Conservation (phyloP, 1,140 invertebrate genomes). For the Aphaenogaster ashmeadi region DNA sequence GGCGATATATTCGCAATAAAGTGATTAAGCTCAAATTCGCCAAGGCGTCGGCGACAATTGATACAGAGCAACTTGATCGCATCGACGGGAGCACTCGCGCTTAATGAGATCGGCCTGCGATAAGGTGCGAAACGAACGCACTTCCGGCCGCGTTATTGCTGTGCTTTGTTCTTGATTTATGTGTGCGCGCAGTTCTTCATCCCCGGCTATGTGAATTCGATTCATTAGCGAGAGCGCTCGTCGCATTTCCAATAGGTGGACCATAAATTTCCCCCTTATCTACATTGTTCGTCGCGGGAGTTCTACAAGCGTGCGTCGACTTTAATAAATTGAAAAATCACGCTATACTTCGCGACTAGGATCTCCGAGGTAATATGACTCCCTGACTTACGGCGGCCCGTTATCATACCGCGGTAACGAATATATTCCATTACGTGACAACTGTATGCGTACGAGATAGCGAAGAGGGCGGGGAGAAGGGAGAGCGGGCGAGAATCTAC, state of each 20-base stretch:
- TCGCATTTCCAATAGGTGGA: constrained; percentile 60
- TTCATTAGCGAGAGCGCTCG: constrained; percentile 57
- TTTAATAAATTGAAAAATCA: constrained; percentile 71
- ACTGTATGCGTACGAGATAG: constrained; percentile 54
- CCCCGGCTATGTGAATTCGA: constrained; percentile 44
- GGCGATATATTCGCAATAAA: constrained; percentile 64
- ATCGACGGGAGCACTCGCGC: constrained; percentile 78
- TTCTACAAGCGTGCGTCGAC: constrained; percentile 37
- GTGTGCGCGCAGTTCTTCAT: constrained; percentile 30
- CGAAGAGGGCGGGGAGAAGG: background rate
- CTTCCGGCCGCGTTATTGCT: constrained; percentile 55
- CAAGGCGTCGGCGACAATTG: constrained; percentile 75
- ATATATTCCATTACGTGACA: constrained; percentile 62
- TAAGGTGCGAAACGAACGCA: constrained; percentile 57
- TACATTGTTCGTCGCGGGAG: constrained; percentile 49
- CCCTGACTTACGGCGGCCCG: constrained; percentile 56
- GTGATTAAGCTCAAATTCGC: constrained; percentile 66
- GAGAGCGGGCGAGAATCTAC: constrained; percentile 36
- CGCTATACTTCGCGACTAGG: constrained; percentile 54
- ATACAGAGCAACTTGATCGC: constrained; percentile 77
- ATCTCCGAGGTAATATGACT: constrained; percentile 58
- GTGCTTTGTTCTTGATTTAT: constrained; percentile 70
- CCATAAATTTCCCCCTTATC: constrained; percentile 60
- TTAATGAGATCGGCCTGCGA: constrained; percentile 79
- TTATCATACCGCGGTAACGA: constrained; percentile 60